Evolutionary conservation across 1,140 invertebrate species (phyloP).

Genomic region (Hyles euphorbiae): DNA sequence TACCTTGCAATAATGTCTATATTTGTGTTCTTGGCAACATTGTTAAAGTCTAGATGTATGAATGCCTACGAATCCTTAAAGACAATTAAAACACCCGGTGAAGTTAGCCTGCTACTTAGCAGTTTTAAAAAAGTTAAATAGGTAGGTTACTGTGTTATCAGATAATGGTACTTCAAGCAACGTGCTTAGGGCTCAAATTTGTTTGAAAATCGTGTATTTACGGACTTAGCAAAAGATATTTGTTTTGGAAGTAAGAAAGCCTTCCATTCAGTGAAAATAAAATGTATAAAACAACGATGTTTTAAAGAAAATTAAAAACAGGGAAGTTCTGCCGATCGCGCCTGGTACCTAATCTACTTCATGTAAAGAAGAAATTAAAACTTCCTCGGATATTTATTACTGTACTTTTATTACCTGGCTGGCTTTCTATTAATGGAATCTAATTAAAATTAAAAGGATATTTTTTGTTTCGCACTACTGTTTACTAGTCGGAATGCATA

Average conservation of each 20-base stretch:
- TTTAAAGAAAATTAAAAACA: constrained; percentile 74
- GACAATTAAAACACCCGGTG: constrained; percentile 46
- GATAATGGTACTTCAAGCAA: constrained; percentile 40
- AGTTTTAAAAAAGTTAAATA: constrained; percentile 64
- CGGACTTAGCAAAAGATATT: constrained; percentile 32
- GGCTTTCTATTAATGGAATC: constrained; percentile 1
- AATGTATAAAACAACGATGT: constrained; percentile 64
- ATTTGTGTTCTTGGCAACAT: constrained; percentile 1
- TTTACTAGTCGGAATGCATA: no score
- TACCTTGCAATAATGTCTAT: no score
- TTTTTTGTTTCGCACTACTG: background rate
- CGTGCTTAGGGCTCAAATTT: constrained; percentile 45
- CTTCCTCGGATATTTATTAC: constrained; percentile 72
- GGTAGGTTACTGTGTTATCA: constrained; percentile 25
- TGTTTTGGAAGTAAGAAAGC: constrained; percentile 65
- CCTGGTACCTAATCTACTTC: constrained; percentile 60
- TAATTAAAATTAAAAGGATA: constrained; percentile 1
- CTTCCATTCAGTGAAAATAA: constrained; percentile 64
- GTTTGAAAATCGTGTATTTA: constrained; percentile 28
- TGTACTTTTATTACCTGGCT: constrained; percentile 59
- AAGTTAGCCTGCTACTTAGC: constrained; percentile 54
- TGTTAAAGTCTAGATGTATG: constrained; percentile 16
- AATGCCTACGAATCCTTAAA: constrained; percentile 25
- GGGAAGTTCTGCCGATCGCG: constrained; percentile 66
- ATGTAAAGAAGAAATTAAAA: constrained; percentile 73